A percentile compares a stretch with the other conserved stretches of the same genome.
These are phyloP conservation scores for Subacronicta megacephala DNA, from an alignment of 2,888 invertebrate genomes.

Conservation along the genomic window DNA sequence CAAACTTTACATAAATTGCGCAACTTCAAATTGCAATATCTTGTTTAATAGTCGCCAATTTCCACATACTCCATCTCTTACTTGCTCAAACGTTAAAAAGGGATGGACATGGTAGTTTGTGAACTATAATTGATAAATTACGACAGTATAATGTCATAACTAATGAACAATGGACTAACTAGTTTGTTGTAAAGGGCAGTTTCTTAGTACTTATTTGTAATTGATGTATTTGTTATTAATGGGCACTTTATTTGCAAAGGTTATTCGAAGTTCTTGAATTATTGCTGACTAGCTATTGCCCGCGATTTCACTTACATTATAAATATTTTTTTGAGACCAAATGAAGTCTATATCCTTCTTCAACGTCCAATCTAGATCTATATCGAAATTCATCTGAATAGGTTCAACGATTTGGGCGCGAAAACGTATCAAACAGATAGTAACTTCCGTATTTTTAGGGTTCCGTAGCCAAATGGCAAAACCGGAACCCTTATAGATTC, in stretches of 20 bases:
- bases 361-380: too few species aligned
- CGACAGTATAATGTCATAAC: slow-evolving; percentile 35
- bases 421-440: too few species aligned
- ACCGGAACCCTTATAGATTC: too few species aligned
- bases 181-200: slow-evolving; percentile 40
- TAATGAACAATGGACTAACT: slow-evolving; percentile 42
- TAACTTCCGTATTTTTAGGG: too few species aligned
- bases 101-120: slow-evolving; percentile 21
- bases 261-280: slow-evolving; percentile 7
- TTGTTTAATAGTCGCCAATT: slow-evolving; percentile 28
- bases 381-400: too few species aligned
- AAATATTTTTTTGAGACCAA: too few species aligned
- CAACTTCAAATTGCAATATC: slow-evolving; percentile 47
- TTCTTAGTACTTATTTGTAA: slow-evolving; percentile 42
- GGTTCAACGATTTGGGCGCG: too few species aligned
- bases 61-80: slow-evolving; percentile 16
- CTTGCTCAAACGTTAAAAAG: not conserved
- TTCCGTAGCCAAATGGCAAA: too few species aligned
- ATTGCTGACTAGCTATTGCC: not conserved
- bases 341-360: too few species aligned
- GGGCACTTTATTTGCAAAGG: slow-evolving; percentile 26
- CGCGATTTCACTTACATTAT: too few species aligned
- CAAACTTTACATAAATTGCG: slow-evolving; percentile 47
- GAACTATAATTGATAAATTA: slow-evolving; percentile 48
- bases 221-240: slow-evolving; percentile 42